Conservation (phyloP, 1,140 invertebrate genomes). For the Heliconius eleuchia region DNA sequence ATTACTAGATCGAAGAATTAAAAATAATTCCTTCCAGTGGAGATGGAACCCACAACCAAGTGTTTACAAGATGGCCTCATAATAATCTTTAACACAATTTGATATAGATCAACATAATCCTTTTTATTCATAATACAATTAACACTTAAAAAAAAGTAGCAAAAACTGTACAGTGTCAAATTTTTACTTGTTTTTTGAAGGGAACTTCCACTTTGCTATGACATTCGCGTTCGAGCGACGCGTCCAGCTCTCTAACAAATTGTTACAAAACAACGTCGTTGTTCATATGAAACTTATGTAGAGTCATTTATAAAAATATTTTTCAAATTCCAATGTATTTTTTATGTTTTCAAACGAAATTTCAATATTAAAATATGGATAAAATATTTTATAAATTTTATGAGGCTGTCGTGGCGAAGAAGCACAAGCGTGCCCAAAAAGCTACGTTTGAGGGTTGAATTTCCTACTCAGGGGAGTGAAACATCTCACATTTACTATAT, state of each 20-base stretch:
- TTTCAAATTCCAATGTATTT: not conserved
- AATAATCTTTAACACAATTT: not conserved
- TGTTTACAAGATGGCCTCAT: not conserved
- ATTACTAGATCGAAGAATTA: no score
- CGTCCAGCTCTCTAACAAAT: conserved; percentile 14
- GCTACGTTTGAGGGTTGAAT: no score
- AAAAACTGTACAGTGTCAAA: not conserved
- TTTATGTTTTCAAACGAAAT: not conserved
- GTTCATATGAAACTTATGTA: not conserved
- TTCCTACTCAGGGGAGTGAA: no score
- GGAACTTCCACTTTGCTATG: conserved; percentile 2
- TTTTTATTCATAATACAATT: not conserved
- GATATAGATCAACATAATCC: no score
- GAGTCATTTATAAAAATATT: not conserved
- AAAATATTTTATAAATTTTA: no score
- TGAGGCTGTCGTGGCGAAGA: no score
- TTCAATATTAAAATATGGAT: no score
- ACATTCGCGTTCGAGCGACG: not conserved
- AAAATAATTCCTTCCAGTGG: no score
- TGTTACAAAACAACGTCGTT: not conserved
- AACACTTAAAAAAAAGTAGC: not conserved
- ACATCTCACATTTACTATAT: no score
- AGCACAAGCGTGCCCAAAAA: no score
- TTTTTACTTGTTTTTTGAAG: not conserved
- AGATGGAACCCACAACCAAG: no score